Conservation (phyloP, 2,888 invertebrate genomes). For the Chrysomela aeneicollis region DNA sequence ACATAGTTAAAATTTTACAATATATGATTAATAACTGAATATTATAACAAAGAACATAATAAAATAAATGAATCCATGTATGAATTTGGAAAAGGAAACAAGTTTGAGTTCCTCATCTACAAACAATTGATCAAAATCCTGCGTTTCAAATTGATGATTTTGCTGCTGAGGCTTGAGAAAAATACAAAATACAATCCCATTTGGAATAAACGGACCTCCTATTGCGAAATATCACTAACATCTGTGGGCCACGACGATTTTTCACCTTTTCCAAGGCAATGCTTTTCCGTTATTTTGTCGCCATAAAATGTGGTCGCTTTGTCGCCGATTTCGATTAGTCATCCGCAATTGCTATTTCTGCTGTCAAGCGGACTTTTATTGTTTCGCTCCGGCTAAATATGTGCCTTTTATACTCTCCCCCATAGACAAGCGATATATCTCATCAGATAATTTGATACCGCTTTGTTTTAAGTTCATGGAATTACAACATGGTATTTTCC, state of each 20-base stretch:
- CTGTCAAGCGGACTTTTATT: conserved; percentile 29
- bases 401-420: not conserved
- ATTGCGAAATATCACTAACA: not conserved
- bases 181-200: not conserved
- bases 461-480: no score
- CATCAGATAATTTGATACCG: not conserved
- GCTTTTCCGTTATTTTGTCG: not conserved
- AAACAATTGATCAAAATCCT: no score
- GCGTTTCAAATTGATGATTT: no score
- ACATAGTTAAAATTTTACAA: no score
- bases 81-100: no score
- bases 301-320: conserved; percentile 28
- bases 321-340: conserved; percentile 29
- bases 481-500: no score
- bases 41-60: no score
- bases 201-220: not conserved
- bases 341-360: conserved; percentile 24
- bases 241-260: not conserved
- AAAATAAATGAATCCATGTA: no score
- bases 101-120: no score
- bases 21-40: no score
- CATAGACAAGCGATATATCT: not conserved
- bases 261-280: not conserved
- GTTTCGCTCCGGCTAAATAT: conserved; percentile 13
- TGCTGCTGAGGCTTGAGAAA: not conserved